phyloP scores from a whole-genome alignment of 2,797 vertebrate genomes.

The Coluber constrictor region DNA sequence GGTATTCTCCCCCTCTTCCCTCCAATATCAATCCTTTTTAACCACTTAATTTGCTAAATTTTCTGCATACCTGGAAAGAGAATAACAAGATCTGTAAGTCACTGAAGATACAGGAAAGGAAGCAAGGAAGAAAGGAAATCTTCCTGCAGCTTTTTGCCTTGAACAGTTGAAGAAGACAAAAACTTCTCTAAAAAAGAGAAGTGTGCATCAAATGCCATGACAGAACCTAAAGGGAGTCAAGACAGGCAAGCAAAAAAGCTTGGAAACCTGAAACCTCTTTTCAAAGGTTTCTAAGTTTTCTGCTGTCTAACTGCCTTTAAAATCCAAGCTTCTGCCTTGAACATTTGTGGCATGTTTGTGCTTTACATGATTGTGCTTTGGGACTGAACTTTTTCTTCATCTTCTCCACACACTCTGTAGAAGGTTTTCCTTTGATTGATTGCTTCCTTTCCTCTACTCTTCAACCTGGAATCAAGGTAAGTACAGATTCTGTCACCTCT shows the following conservation, averaged over 20 bases:
- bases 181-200: background rate
- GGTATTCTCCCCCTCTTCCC: background rate
- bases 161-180: background rate
- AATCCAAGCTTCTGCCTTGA: background rate
- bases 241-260: background rate
- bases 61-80: background rate
- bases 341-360: background rate
- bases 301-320: background rate
- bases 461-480: background rate
- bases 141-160: background rate
- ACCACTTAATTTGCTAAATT: background rate
- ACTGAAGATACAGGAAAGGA: background rate
- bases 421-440: background rate
- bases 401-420: too few relatives aligned
- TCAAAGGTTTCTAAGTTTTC: background rate
- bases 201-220: background rate
- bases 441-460: background rate
- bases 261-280: background rate
- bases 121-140: background rate
- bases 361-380: background rate
- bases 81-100: background rate
- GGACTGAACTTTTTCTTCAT: background rate
- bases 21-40: background rate
- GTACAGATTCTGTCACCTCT: background rate
- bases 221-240: background rate